Conservation (phyloP, 2,113 vertebrate genomes). For the Myotis davidii region DNA sequence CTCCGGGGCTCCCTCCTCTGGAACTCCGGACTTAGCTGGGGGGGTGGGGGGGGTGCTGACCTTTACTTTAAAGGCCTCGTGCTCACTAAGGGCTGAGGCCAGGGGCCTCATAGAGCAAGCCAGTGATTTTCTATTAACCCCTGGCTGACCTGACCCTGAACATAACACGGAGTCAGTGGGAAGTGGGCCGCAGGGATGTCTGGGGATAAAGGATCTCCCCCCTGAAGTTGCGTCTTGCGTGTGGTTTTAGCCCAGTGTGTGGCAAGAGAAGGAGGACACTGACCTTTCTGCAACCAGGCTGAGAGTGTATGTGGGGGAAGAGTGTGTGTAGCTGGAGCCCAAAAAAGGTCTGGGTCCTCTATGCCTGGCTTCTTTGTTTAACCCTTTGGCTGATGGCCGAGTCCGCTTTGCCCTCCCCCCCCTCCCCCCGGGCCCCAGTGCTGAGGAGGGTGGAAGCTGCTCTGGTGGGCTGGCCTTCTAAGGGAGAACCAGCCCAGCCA, state of each 20-base stretch:
- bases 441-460: not conserved
- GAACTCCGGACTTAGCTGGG: not conserved
- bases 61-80: not conserved
- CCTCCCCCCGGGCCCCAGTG: not conserved
- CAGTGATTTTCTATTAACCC: not conserved
- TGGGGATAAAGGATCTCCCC: not conserved
- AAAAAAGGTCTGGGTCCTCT: not conserved
- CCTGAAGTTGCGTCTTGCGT: not conserved
- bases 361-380: slow-evolving; percentile 37
- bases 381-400: slow-evolving; percentile 28
- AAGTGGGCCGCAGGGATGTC: not conserved
- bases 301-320: not conserved
- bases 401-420: not conserved
- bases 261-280: not conserved
- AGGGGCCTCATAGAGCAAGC: not conserved
- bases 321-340: not conserved
- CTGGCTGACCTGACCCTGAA: not conserved
- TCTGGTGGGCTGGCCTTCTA: slow-evolving; percentile 65
- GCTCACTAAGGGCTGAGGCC: not conserved
- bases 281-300: not conserved
- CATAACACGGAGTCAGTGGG: not conserved
- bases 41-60: not conserved
- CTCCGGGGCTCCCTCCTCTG: not conserved
- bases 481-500: slow-evolving; percentile 57
- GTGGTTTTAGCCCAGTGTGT: not conserved